Evolutionary conservation across 2,113 vertebrate genomes (phyloP), one percentile per base, ranked within the genome.

Genomic region (Gymnobelideus leadbeateri): DNA sequence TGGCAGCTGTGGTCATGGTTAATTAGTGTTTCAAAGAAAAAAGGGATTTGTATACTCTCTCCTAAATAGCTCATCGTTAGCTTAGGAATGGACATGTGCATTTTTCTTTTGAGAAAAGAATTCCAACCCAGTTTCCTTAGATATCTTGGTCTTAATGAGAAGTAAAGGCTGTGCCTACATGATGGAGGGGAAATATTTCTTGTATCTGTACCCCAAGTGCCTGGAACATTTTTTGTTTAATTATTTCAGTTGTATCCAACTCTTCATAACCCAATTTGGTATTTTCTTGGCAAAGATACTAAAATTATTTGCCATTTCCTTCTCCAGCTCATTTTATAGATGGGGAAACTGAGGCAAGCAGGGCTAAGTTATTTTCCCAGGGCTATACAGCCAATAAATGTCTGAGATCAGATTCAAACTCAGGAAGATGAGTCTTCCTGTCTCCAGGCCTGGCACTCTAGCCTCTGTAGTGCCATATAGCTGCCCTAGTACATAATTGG

Each of bases 61-160:
- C 92, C 51, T 91, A 94, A 77, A 92, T 94, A 68, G 55, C 95
- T 97, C 50, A 93, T 6, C 16, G 24, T 0, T 89, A 3, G 51
- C 47, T 93, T 90, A 37, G 90, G 57, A 91, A 92, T 50, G 84
- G 52, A 55, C 0, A 8, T 61, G 57, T 61, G 61, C 2, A 37
- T 68, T 68, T 93, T 96, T 92, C 61, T 51, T 94, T 55, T 95
- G 47, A 89, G 90, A 96, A 94, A 95, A 89, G 92, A 57, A 90
- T 10, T 1, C n/a, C 43, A 91, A 31, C 47, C 50, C 91, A 68
- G 61, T 19, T 1, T 26, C 51, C 68, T 91, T 77, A 2, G 3
- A 84, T 96, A 92, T 50, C 89, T 68, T n/a, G n/a, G 89, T 19
- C n/a, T n/a, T n/a, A 92, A n/a, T 50, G 92, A 94, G 23, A 92